These are phyloP conservation scores for Sitta carolinensis DNA, from an alignment of 2,797 vertebrate genomes.

Conservation along the genomic window DNA sequence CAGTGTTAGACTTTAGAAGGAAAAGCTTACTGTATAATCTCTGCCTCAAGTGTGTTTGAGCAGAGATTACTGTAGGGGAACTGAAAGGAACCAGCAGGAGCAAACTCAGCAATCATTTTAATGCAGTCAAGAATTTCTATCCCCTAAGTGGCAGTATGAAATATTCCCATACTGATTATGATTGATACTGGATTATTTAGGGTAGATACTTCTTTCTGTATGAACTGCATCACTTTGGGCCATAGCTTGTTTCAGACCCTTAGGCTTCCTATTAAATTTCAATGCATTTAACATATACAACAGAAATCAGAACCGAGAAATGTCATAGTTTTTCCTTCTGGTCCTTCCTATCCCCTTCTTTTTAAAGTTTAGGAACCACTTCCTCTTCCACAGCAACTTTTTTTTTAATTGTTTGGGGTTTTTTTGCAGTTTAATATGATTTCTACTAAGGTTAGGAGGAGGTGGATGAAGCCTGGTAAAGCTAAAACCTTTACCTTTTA, in stretches of 20 bases:
- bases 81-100: neutral
- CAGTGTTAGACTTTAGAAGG: neutral
- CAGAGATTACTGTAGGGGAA: neutral
- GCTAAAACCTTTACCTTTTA: neutral
- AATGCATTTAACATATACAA: neutral
- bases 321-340: neutral
- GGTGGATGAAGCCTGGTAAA: neutral
- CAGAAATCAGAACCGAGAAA: neutral
- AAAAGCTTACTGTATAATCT: constrained; percentile 18
- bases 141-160: neutral
- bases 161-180: neutral
- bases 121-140: neutral
- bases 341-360: neutral
- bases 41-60: neutral
- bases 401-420: neutral
- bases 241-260: neutral
- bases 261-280: neutral
- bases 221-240: neutral
- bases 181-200: neutral
- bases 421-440: neutral
- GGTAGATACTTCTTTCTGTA: neutral
- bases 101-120: neutral
- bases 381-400: neutral
- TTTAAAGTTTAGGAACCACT: neutral
- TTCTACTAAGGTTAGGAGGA: neutral